Evolutionary conservation across 35 echinoderm and acorn worm species (phyloP).

Genomic region (Ophiothrix spiculata): DNA sequence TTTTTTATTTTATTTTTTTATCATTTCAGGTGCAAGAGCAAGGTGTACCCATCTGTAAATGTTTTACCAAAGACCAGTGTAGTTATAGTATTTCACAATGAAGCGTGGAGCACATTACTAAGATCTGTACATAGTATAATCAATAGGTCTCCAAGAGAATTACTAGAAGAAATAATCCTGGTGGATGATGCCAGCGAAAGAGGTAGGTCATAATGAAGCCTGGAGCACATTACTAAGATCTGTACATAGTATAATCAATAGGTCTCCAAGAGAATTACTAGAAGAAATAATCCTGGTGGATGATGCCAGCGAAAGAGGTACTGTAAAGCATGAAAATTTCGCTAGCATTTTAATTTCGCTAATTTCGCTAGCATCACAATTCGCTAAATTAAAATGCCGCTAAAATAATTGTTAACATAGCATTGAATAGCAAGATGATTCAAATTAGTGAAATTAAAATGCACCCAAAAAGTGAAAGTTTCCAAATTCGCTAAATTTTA

Average conservation of each 20-base stretch:
- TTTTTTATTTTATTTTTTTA: neutral
- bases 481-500: too few species aligned
- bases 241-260: constrained; percentile 75
- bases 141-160: constrained; percentile 37
- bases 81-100: constrained; percentile 58
- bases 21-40: constrained; percentile 40
- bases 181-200: constrained; percentile 79
- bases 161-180: constrained; percentile 51
- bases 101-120: constrained; percentile 48
- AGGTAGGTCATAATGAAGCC: constrained; percentile 72
- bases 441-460: too few species aligned
- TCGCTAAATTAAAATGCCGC: too few species aligned
- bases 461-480: too few species aligned
- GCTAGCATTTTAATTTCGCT: too few species aligned
- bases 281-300: constrained; percentile 69
- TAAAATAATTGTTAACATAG: too few species aligned
- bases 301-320: constrained; percentile 77
- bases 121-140: constrained; percentile 53
- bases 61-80: constrained; percentile 59
- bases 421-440: too few species aligned
- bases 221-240: constrained; percentile 66
- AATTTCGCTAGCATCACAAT: too few species aligned
- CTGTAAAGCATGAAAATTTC: neutral
- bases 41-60: constrained; percentile 23
- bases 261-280: constrained; percentile 67